Evolutionary conservation across 2,113 vertebrate species (phyloP), one percentile per base, ranked within the genome.

Genomic region (Microtus montanus): DNA sequence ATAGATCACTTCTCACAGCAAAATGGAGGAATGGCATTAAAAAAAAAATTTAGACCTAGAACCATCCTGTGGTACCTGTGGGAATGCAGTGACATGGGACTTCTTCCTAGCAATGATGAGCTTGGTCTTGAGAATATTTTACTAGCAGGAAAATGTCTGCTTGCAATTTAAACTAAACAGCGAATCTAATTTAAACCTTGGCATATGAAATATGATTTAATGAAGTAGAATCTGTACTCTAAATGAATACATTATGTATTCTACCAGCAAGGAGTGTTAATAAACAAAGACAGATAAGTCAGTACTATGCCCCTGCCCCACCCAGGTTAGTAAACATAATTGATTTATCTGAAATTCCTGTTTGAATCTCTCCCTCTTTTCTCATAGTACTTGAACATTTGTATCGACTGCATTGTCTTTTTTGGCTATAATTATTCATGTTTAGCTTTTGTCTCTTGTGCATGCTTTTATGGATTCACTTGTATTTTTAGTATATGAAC

Each of bases 381-480:
- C 28, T 95, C 80, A 74, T 20, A 78, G 85, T 75, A 95, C 96
- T 97, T 96, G 96, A 97, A 97, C 47, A 78, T 93, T 88, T 96
- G 95, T 68, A 80, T 88, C n/a, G 80, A 96, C 74, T 78, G 47
- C 52, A 49, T 49, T 90, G 4, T 94, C 64, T 78, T 19, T 63
- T 68, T 90, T 96, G 90, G 14, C 85, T 96, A 26, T 78, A 68
- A 94, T 28, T 90, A 89, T 75, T 93, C 87, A 90, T 47, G 66
- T 91, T 93, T 90, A 92, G 83, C 86, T 95, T 94, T 96, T 95
- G 75, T 89, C 87, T 88, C 84, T 74, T 88, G 70, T 97, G 97
- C 96, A 98, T 97, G 97, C 82, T 64, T n/a, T 92, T 63, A 95
- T 93, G 90, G 90, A 86, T 97, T 97, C 95, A 89, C 91, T 96